Evolutionary conservation across 2,113 vertebrate species (phyloP).

Genomic region (Amphiprion percula): DNA sequence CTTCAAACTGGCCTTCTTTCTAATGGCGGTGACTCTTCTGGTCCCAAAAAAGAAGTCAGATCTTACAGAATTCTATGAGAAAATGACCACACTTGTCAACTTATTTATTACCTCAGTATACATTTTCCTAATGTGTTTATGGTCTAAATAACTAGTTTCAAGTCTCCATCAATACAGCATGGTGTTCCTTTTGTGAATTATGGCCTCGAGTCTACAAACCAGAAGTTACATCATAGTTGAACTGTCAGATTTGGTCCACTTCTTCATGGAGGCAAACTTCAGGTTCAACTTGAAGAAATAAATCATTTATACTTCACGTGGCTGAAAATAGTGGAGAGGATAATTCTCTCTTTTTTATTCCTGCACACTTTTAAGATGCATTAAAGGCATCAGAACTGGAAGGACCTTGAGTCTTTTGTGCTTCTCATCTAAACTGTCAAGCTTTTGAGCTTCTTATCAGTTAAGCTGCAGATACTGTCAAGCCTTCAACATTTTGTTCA

Average conservation of each 20-base stretch:
- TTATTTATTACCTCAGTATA: too few relatives aligned
- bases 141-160: too few relatives aligned
- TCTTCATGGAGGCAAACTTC: conserved; percentile 1
- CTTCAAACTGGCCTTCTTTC: too few relatives aligned
- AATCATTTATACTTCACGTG: neutral
- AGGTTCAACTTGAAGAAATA: conserved; percentile 1
- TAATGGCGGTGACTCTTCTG: too few relatives aligned
- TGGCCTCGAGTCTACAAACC: too few relatives aligned
- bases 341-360: neutral
- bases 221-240: neutral
- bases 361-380: neutral
- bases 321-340: neutral
- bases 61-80: too few relatives aligned
- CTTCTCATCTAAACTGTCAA: conserved; percentile 11
- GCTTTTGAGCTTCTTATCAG: neutral
- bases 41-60: too few relatives aligned
- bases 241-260: conserved; percentile 26
- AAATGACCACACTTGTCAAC: too few relatives aligned
- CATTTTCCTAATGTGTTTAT: too few relatives aligned
- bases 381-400: conserved; percentile 4
- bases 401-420: conserved; percentile 24
- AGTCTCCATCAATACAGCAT: too few relatives aligned
- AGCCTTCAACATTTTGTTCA: neutral
- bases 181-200: too few relatives aligned
- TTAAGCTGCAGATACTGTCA: neutral